A percentile compares a stretch with the other conserved stretches of the same genome.
phyloP scores from a whole-genome alignment of 2,113 vertebrate species.

The Oncorhynchus gorbuscha region DNA sequence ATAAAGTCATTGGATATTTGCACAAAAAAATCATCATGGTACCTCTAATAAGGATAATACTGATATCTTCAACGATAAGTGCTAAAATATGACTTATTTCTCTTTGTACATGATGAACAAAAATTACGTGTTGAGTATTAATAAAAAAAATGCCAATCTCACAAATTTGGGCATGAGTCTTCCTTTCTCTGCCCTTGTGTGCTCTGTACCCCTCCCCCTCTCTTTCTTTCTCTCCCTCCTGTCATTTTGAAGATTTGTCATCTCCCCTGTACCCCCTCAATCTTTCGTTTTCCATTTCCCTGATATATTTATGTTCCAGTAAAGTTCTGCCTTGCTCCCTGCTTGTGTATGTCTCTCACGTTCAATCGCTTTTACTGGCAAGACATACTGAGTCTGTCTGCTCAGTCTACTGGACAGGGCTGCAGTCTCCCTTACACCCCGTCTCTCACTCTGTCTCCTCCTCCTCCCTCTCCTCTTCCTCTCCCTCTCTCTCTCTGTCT shows the following conservation, averaged over 20 bases:
- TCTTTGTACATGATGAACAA: conserved; percentile 80
- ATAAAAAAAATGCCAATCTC: conserved; percentile 75
- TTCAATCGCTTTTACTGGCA: neutral
- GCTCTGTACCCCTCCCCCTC: neutral
- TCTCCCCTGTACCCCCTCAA: neutral
- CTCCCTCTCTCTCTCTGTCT: conserved; percentile 32
- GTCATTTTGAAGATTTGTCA: conserved; percentile 4
- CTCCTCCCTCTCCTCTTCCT: conserved; percentile 56
- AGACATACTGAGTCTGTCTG: neutral
- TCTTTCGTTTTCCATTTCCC: neutral
- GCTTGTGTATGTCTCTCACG: conserved; percentile 13
- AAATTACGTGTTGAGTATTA: conserved; percentile 78
- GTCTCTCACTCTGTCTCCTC: conserved; percentile 1
- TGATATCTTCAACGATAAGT: conserved; percentile 70
- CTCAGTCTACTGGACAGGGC: conserved; percentile 5
- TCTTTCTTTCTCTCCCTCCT: neutral
- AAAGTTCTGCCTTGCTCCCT: neutral
- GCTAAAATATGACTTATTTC: conserved; percentile 78
- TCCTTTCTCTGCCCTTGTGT: conserved; percentile 17
- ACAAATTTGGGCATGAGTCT: conserved; percentile 45
- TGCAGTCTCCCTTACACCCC: neutral
- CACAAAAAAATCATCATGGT: conserved; percentile 67
- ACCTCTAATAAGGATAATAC: conserved; percentile 74
- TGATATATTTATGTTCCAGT: conserved; percentile 5
- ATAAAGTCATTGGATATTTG: conserved; percentile 70